Base-by-base conservation (phyloP, 2,888 invertebrate species). In the Pterostichus madidus region DNA sequence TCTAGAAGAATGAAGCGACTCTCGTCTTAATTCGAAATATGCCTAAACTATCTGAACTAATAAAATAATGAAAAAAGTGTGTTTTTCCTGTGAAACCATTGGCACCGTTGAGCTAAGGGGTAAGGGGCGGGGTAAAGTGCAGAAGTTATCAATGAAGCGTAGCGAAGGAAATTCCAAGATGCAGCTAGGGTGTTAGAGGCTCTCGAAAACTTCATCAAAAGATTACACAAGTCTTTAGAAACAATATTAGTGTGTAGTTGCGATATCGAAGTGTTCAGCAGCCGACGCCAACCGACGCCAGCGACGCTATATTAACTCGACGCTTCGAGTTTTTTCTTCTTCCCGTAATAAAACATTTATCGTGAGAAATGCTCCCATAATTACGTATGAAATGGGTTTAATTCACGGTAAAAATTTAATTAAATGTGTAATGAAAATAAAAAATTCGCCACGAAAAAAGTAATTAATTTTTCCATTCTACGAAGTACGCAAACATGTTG, bases 391-490 rank as follows among this genome's bases (percentile, higher is more conserved):
- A 75, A 75, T 81, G 59, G 31, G 46, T 59, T 75, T 75, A 81
- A 81, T 81, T 81, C 59, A 81, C 75, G 46, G 75, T 56, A 61
- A 81, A 81, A 81, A 75, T 81, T 75, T 81, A 81, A 81, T 81
- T 81, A 81, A 75, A 81, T 35, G 31, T 73, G 59, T 49, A 80
- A 80, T 39, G 39, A 39, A 39, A 15, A 73, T 39, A 56, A 59
- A 81, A 71, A 73, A 56, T 2, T 68, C 53, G 15, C 56, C 52
- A 53, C 46, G 64, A 71, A 80, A 80, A 80, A 80, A 24, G 53
- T 73, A 80, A 80, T 80, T 80, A 80, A 80, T 80, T 80, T 75
- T 53, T 53, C 53, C 53, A 53, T 53, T 53, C 15, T 53, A 53
- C 53, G 53, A 53, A 53, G 15, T 53, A 53, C 53, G 53, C 53